These are phyloP conservation scores for Chorisops tibialis DNA, from an alignment of 2,888 invertebrate species.

Conservation along the genomic window DNA sequence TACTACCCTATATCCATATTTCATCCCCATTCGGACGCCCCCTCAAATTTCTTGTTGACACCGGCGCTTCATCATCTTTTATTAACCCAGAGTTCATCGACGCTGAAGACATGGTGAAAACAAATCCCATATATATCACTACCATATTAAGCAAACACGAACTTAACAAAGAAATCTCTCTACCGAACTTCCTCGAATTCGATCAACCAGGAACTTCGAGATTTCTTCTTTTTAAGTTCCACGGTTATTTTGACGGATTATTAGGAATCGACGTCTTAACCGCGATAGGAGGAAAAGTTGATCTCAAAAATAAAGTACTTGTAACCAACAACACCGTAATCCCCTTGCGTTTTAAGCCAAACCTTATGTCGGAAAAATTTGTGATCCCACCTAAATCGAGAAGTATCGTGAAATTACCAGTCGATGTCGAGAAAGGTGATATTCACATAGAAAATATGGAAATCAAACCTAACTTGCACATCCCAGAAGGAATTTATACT, in stretches of 20 bases:
- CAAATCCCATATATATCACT: constrained; percentile 1
- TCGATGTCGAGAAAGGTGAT: too few species aligned
- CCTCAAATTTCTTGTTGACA: constrained; percentile 6
- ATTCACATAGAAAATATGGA: too few species aligned
- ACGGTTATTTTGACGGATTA: constrained; percentile 19
- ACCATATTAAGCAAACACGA: constrained; percentile 7
- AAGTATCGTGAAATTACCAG: background rate
- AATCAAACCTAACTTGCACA: too few species aligned
- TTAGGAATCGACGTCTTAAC: constrained; percentile 7
- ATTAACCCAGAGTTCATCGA: background rate
- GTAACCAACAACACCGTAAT: constrained; percentile 9
- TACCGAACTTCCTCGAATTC: constrained; percentile 1
- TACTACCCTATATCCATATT: background rate
- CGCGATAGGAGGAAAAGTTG: constrained; percentile 10
- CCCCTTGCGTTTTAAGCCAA: background rate
- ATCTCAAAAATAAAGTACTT: constrained; percentile 4
- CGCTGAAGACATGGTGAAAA: background rate
- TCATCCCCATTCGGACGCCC: background rate
- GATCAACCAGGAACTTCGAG: background rate
- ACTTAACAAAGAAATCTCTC: background rate
- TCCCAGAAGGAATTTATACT: too few species aligned
- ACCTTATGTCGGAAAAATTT: background rate
- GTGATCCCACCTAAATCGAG: background rate
- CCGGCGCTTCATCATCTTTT: constrained; percentile 16
- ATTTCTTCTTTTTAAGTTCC: constrained; percentile 10